Evolutionary conservation across 2,113 vertebrate species (phyloP), one percentile per base, ranked within the genome.

Genomic region (Oryzias melastigma): DNA sequence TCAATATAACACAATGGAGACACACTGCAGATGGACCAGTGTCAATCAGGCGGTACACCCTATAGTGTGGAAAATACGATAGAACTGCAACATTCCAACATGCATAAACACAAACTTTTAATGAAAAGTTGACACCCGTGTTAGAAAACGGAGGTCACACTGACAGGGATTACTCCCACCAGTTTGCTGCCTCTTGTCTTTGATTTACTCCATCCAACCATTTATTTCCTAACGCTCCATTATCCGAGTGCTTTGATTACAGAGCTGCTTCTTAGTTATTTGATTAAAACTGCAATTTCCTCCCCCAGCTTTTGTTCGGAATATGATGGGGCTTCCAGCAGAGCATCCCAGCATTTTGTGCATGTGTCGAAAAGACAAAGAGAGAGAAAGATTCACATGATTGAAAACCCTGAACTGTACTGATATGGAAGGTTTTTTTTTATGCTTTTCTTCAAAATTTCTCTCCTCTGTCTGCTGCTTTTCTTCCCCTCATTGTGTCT

Each of bases 261-360:
- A 50, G 58, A 76, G 66, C 48, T 65, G 64, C 56, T 72, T 73
- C 69, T 45, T 60, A 68, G 62, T 77, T 64, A 73, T 65, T 71
- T 84, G 71, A 85, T 83, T 82, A 79, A 85, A 79, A 75, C 60
- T 69, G 68, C 68, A 50, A 65, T 79, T 83, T 77, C 22, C 19
- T 64, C 68, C 35, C 52, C 46, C 51, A 59, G 59, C 64, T 74
- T 79, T 77, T 84, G 75, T 75, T 80, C 27, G 24, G 35, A 75
- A 70, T 79, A 58, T 70, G 58, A 73, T 10, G 48, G 62, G 20
- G 53, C 58, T 63, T 77, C 64, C 42, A 19, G 63, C 47, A 49
- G 58, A 82, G 65, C 63, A 71, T 42, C 52, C 52, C n/a, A 4
- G 63, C 55, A 49, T 57, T 58, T 68, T 58, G 68, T 54, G 24